Evolutionary conservation across 1,140 invertebrate genomes (phyloP).

Genomic region (Drosophila sproati): DNA sequence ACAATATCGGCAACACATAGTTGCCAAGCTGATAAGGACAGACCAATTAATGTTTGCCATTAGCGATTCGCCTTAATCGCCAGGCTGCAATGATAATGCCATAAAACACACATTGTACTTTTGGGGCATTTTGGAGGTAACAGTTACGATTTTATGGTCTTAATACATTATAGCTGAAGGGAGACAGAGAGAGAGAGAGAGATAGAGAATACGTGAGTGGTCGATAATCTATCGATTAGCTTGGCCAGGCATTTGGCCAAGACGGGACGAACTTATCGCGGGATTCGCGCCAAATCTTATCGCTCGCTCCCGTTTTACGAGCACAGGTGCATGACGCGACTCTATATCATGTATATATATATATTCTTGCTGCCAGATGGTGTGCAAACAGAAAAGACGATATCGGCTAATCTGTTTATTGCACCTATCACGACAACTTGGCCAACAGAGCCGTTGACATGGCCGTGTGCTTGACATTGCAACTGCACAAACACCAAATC

Average conservation of each 20-base stretch:
- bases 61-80: slow-evolving; percentile 40
- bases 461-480: slow-evolving; percentile 56
- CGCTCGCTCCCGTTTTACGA: slow-evolving; percentile 17
- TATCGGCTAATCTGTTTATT: slow-evolving; percentile 23
- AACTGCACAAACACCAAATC: background rate
- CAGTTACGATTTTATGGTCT: background rate
- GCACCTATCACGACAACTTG: slow-evolving; percentile 6
- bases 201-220: background rate
- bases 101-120: slow-evolving; percentile 8
- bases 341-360: background rate
- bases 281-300: slow-evolving; percentile 21
- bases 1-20: background rate
- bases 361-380: slow-evolving; percentile 16
- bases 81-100: slow-evolving; percentile 54
- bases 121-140: slow-evolving; percentile 3
- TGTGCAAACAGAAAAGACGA: background rate
- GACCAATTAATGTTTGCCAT: slow-evolving; percentile 10
- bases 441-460: slow-evolving; percentile 7
- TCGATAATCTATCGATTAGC: slow-evolving; percentile 31
- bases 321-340: slow-evolving; percentile 25
- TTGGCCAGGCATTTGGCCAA: slow-evolving; percentile 14
- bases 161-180: slow-evolving; percentile 12
- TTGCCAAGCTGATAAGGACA: slow-evolving; percentile 39
- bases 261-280: background rate
- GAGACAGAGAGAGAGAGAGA: background rate